These are phyloP conservation scores for Omphaloscelis lunosa DNA, from an alignment of 2,888 invertebrate species.

Conservation along the genomic window DNA sequence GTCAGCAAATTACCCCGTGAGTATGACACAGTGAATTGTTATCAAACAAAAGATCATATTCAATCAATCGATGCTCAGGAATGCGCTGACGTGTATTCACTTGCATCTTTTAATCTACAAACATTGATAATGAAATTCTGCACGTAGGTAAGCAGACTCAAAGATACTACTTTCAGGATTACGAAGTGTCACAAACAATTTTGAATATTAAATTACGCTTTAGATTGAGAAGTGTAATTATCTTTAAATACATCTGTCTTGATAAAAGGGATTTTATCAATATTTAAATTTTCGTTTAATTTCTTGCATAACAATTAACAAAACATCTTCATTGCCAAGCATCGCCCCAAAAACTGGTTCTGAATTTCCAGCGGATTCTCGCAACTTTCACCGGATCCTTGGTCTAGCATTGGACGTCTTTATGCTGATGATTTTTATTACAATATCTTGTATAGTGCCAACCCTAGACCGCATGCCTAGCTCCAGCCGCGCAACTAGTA, in stretches of 20 bases:
- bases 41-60: conserved; percentile 26
- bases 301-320: neutral
- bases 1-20: neutral
- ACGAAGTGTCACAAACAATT: neutral
- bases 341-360: neutral
- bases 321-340: neutral
- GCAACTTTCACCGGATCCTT: neutral
- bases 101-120: conserved; percentile 40
- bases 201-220: neutral
- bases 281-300: neutral
- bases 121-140: conserved; percentile 7
- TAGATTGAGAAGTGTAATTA: neutral
- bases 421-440: neutral
- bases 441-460: conserved; percentile 14
- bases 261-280: neutral
- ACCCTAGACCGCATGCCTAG: conserved; percentile 58
- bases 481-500: conserved; percentile 52
- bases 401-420: neutral
- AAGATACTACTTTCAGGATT: conserved; percentile 11
- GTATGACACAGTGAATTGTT: neutral
- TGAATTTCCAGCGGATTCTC: neutral
- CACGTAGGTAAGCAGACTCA: neutral
- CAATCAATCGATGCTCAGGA: conserved; percentile 21
- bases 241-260: neutral
- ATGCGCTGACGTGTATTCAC: conserved; percentile 29